Conservation (phyloP, 2,888 invertebrate species). For the Standfussiana lucernea region DNA sequence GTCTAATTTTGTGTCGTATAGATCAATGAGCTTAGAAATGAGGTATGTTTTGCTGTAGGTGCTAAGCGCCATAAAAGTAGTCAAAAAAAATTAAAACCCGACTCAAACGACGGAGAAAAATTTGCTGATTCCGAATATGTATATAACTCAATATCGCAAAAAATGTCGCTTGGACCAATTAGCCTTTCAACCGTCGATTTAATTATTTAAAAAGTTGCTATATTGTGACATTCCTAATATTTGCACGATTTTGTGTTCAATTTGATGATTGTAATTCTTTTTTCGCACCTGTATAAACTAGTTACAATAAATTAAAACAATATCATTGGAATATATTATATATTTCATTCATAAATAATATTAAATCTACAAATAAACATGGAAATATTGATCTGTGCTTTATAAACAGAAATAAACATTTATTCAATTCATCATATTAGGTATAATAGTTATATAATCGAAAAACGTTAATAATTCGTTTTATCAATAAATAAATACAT, state of each 20-base stretch:
- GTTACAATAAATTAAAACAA: constrained; percentile 34
- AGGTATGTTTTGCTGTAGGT: too few relatives aligned
- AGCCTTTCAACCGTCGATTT: too few relatives aligned
- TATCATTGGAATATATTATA: constrained; percentile 30
- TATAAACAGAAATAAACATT: constrained; percentile 50
- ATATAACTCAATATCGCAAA: too few relatives aligned
- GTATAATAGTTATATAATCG: constrained; percentile 21
- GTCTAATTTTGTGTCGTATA: too few relatives aligned
- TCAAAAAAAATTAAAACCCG: too few relatives aligned
- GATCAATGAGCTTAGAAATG: too few relatives aligned
- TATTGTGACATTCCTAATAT: constrained; percentile 15
- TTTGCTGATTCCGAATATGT: too few relatives aligned
- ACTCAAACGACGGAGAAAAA: too few relatives aligned
- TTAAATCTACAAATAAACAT: constrained; percentile 47
- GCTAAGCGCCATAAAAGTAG: too few relatives aligned
- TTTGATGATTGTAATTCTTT: constrained; percentile 5
- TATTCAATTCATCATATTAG: constrained; percentile 27
- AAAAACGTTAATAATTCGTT: constrained; percentile 2
- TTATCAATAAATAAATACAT: neutral
- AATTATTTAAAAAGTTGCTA: neutral
- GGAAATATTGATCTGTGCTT: constrained; percentile 58
- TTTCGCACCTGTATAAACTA: neutral
- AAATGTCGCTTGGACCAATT: too few relatives aligned
- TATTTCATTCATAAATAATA: constrained; percentile 52
- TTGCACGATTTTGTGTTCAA: constrained; percentile 48